These are phyloP conservation scores for Hydropotes inermis DNA, from an alignment of 2,113 vertebrate genomes.

Conservation along the genomic window DNA sequence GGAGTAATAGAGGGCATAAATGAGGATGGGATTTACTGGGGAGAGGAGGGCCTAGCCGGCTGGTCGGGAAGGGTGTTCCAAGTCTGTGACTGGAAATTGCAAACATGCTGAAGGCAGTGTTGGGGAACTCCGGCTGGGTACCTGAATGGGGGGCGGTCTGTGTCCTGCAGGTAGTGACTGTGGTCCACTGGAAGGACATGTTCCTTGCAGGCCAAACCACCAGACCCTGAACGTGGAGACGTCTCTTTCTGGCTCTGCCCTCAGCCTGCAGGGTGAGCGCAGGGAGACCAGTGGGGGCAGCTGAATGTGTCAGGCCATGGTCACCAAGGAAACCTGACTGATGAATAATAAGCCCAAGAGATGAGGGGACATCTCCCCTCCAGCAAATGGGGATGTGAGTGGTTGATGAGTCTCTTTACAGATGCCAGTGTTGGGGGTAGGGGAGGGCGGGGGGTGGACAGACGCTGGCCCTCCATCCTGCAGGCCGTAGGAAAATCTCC, in stretches of 20 bases:
- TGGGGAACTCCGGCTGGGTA: neutral
- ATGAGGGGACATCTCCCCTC: fast-evolving
- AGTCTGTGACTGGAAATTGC: fast-evolving
- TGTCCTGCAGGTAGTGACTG: neutral
- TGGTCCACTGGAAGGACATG: neutral
- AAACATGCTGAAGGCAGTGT: fast-evolving
- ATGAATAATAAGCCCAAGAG: neutral
- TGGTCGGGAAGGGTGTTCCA: fast-evolving
- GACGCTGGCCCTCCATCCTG: fast-evolving
- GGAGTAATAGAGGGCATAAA: fast-evolving
- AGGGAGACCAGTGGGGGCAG: neutral
- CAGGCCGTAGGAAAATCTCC: fast-evolving
- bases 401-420: neutral
- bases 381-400: fast-evolving
- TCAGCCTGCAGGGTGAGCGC: neutral
- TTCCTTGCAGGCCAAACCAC: neutral
- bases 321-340: neutral
- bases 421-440: fast-evolving
- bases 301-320: neutral
- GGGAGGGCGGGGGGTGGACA: too few species aligned
- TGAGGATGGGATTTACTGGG: neutral
- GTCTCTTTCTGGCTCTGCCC: neutral
- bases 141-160: neutral
- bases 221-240: neutral
- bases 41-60: neutral